Base-by-base conservation (phyloP, 2,888 invertebrate species). In the Hedychridium roseum region DNA sequence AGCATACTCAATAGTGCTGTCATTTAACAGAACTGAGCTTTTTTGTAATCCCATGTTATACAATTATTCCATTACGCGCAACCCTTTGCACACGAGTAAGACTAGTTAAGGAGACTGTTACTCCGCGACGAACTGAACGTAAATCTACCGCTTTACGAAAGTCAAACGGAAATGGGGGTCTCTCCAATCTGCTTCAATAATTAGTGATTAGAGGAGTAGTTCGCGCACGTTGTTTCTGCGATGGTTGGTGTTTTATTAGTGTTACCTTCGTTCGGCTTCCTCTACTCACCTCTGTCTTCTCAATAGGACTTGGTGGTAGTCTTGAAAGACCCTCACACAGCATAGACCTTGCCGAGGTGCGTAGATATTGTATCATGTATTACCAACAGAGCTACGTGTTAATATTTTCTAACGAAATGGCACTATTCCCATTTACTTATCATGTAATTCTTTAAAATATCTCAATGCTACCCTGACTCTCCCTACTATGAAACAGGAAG, bases 351-450 rank as follows among this genome's bases (percentile, higher is more conserved):
- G 78, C 77, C 78, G 70, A 78, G 76, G 72, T 76, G 78, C 77
- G 77, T 74, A 78, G 78, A 78, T 76, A 77, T 78, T 74, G 78
- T 78, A 78, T 78, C 78, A 78, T 78, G 78, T 77, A 78, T 78
- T 78, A 77, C 76, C 78, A 78, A 78, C 78, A 78, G 78, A 78
- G 76, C 78, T 78, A 78, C 78, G 78, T 78, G 77, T 78, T 78
- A 78, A 78, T 78, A 78, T 78, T 77, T 68, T 78, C 74, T 78
- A 76, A 78, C 78, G 78, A 78, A 78, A 76, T 78, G 77, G 71
- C 67, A 76, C 71, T 65, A 74, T 68, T 69, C 74, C 78, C 78
- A 76, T 74, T 77, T 76, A 73, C 66, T 75, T 74, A 76, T 72
- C 55, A 70, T 67, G 65, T 70, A 70, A 64, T 62, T 58, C 61